Evolutionary conservation across 2,888 invertebrate genomes (phyloP).

Genomic region (Eristalinus aeneus): DNA sequence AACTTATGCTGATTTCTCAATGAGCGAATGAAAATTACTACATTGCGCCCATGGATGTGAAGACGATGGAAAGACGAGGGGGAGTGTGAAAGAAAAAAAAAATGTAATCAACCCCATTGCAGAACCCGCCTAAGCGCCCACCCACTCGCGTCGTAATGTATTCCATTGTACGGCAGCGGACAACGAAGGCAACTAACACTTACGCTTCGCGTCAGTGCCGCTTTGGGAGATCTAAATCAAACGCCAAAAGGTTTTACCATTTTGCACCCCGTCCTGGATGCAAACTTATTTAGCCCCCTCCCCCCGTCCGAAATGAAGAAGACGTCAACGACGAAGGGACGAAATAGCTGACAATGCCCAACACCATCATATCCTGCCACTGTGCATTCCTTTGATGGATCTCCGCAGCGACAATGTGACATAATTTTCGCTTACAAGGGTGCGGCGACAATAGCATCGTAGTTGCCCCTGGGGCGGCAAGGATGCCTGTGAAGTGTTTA

Average conservation of each 20-base stretch:
- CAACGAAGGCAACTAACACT: slow-evolving; percentile 31
- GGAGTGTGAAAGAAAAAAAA: slow-evolving; percentile 7
- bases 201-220: slow-evolving; percentile 48
- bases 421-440: slow-evolving; percentile 37
- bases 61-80: not conserved
- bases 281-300: slow-evolving; percentile 17
- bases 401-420: slow-evolving; percentile 51
- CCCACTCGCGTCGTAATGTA: slow-evolving; percentile 23
- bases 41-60: slow-evolving; percentile 21
- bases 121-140: slow-evolving; percentile 30
- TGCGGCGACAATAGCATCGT: not conserved
- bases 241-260: slow-evolving; percentile 43
- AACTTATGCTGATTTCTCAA: slow-evolving; percentile 55
- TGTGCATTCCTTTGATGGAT: slow-evolving; percentile 47
- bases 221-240: slow-evolving; percentile 60
- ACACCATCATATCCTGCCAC: slow-evolving; percentile 14
- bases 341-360: not conserved
- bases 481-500: slow-evolving; percentile 47
- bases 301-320: slow-evolving; percentile 49
- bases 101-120: slow-evolving; percentile 52
- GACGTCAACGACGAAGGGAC: slow-evolving; percentile 48
- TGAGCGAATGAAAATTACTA: slow-evolving; percentile 51
- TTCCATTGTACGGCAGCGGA: slow-evolving; percentile 39
- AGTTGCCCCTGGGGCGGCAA: not conserved
- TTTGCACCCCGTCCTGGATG: slow-evolving; percentile 14